Base-by-base conservation (phyloP, 1,140 invertebrate genomes). In the Adoxophyes honmai region DNA sequence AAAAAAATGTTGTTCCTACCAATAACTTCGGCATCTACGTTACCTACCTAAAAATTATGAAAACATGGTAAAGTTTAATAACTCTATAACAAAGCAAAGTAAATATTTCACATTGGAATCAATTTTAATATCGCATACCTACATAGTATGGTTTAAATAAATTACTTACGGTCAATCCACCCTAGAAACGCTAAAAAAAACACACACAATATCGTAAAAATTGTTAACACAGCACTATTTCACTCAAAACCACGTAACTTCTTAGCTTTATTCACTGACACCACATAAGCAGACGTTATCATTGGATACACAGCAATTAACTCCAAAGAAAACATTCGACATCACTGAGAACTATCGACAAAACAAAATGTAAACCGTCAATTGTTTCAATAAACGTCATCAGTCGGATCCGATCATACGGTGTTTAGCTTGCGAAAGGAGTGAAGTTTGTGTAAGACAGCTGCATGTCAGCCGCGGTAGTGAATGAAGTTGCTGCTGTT, bases 401-500 rank as follows among this genome's bases (percentile, higher is more conserved):
- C 73, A 78, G 55, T 21, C 48, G 13, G 44, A 15, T 36, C 63
- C 68, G 67, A 78, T 73, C 68, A 71, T 73, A 70, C 69, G 68
- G 63, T 68, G 59, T 61, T 59, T 52, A 44, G 61, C 55, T 66
- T 64, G 69, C 57, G 61, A 70, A 65, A 62, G 59, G 67, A 77
- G 70, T 78, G 77, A 79, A 85, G 81, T 83, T 73, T 33, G 57
- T 7, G 10, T 39, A 28, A 58, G 68, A 68, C 60, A 51, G 55
- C 70, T 59, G 62, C 64, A 68, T 63, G 60, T 60, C 57, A 48
- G 64, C 57, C 54, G 59, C 68, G 66, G 73, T 70, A 68, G 70
- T 75, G 71, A 80, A 81, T 83, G 81, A 80, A 86, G 83, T 84
- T 78, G 66, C n/a, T n/a, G n/a, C n/a, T n/a, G 57, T 39, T 66